These are phyloP conservation scores for Zaprionus camerounensis DNA, from an alignment of 1,140 invertebrate species.

Conservation along the genomic window DNA sequence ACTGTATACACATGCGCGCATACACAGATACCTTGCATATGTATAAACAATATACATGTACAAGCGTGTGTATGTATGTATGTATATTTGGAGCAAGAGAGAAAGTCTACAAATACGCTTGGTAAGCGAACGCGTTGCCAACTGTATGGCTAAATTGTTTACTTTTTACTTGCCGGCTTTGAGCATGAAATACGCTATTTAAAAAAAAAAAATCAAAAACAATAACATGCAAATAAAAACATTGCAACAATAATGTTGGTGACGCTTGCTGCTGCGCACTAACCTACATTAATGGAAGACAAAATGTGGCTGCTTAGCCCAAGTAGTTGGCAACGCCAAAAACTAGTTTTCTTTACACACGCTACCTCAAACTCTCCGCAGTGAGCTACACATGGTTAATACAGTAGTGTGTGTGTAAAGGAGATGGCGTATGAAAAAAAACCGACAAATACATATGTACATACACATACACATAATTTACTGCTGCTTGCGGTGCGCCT, in stretches of 20 bases:
- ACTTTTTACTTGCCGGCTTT: conserved; percentile 45
- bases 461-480: conserved; percentile 37
- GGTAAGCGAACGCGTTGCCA: conserved; percentile 39
- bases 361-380: conserved; percentile 42
- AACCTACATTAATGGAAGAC: conserved; percentile 59
- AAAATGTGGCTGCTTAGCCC: conserved; percentile 39
- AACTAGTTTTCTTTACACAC: conserved; percentile 53
- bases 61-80: conserved; percentile 8
- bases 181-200: conserved; percentile 5
- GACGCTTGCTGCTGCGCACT: conserved; percentile 32
- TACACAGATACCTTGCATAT: conserved; percentile 12
- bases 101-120: conserved; percentile 67
- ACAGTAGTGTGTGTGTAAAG: conserved; percentile 33
- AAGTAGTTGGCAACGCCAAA: conserved; percentile 51
- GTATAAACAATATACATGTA: conserved; percentile 12
- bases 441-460: conserved; percentile 34
- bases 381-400: conserved; percentile 38
- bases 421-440: conserved; percentile 51
- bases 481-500: conserved; percentile 44
- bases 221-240: conserved; percentile 20
- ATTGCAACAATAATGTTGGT: conserved; percentile 32
- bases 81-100: conserved; percentile 64
- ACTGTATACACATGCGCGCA: conserved; percentile 14
- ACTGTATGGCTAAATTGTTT: conserved; percentile 43
- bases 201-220: conserved; percentile 18